Conservation (phyloP, 2,888 invertebrate species). For the Drosophila cognata region DNA sequence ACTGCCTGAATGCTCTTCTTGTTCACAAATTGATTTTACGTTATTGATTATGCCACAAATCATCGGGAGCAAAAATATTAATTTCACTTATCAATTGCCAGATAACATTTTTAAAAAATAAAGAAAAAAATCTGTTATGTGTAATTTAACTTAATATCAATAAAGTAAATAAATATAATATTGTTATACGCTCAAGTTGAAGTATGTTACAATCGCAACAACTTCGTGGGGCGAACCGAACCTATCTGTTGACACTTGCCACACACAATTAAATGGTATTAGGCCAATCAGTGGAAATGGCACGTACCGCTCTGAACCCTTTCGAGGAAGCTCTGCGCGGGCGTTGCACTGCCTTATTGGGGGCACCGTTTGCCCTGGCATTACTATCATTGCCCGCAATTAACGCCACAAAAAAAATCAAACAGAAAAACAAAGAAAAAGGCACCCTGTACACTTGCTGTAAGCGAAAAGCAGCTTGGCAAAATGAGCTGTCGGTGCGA, state of each 20-base stretch:
- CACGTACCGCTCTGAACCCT: constrained; percentile 55
- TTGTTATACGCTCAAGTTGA: too few species aligned
- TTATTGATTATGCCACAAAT: neutral
- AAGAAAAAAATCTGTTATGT: neutral
- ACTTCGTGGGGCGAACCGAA: neutral
- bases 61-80: fast-evolving
- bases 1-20: constrained; percentile 6
- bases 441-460: constrained; percentile 40
- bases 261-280: constrained; percentile 52
- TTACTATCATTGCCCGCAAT: constrained; percentile 55
- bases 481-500: constrained; percentile 34
- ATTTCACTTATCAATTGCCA: neutral
- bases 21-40: neutral
- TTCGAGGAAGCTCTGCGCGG: constrained; percentile 43
- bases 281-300: constrained; percentile 56
- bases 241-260: constrained; percentile 11
- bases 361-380: constrained; percentile 14
- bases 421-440: neutral
- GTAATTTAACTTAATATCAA: neutral
- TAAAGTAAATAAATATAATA: neutral
- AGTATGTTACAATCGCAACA: neutral
- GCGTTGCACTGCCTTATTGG: neutral
- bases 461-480: constrained; percentile 4
- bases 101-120: neutral
- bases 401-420: constrained; percentile 51